phyloP scores from a whole-genome alignment of 2,113 vertebrate species.

The Grammomys dolichurus region DNA sequence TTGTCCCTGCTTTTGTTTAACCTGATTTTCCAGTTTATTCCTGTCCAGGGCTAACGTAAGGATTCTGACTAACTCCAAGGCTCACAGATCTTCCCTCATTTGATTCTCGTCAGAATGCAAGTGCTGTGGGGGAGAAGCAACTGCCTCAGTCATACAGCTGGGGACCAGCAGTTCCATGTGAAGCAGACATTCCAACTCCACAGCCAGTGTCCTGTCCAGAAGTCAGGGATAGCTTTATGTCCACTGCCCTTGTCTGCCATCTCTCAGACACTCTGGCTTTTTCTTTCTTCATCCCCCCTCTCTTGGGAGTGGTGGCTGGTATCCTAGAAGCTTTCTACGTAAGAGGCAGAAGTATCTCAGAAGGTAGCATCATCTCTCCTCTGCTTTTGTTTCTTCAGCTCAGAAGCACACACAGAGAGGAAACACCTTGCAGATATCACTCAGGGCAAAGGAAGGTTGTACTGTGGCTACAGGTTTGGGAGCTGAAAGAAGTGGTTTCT shows the following conservation, averaged over 20 bases:
- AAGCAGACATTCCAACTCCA: not conserved
- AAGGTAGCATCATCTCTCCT: not conserved
- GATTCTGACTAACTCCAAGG: not conserved
- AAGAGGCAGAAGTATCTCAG: not conserved
- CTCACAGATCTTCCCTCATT: not conserved
- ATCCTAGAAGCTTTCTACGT: not conserved
- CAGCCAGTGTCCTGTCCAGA: not conserved
- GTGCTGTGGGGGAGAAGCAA: not conserved
- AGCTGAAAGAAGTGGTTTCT: not conserved
- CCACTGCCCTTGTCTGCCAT: rapidly evolving
- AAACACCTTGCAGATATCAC: not conserved
- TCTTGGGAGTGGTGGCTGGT: not conserved
- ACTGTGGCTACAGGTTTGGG: not conserved
- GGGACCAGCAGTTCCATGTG: not conserved
- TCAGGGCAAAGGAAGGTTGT: not conserved
- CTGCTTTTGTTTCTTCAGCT: not conserved
- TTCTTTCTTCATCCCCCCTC: not conserved
- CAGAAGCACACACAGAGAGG: not conserved
- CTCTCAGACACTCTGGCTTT: not conserved
- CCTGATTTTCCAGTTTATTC: not conserved
- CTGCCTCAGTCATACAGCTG: not conserved
- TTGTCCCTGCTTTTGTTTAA: not conserved
- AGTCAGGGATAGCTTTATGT: not conserved
- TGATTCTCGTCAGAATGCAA: not conserved
- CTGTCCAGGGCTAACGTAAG: not conserved